phyloP scores from a whole-genome alignment of 2,113 vertebrate genomes.

The Nesospiza acunhae region DNA sequence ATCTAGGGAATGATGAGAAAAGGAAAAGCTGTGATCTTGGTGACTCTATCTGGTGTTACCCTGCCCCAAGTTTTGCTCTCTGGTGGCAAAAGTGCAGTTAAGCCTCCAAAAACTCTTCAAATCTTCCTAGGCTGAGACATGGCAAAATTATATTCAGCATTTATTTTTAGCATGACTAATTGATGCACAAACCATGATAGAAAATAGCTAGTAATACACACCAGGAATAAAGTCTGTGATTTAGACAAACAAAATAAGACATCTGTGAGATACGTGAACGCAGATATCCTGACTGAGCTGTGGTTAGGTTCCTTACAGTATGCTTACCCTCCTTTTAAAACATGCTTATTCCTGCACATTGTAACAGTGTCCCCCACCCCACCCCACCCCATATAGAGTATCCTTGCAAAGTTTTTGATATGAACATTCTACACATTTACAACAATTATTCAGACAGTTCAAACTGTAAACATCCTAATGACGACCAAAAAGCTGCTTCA shows the following conservation, averaged over 20 bases:
- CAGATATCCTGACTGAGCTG: slow-evolving; percentile 50
- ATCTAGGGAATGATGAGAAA: not conserved
- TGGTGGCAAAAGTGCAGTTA: not conserved
- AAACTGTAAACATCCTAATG: slow-evolving; percentile 43
- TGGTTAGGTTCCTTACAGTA: slow-evolving; percentile 59
- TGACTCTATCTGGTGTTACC: not conserved
- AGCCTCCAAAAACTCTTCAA: not conserved
- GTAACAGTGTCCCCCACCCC: slow-evolving; percentile 48
- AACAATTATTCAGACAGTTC: slow-evolving; percentile 52
- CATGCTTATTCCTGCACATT: slow-evolving; percentile 66
- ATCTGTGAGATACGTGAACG: slow-evolving; percentile 61
- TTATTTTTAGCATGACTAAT: slow-evolving; percentile 72
- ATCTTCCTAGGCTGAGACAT: not conserved
- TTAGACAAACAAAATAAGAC: slow-evolving; percentile 54
- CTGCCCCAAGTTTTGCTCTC: not conserved
- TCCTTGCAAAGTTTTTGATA: slow-evolving; percentile 69
- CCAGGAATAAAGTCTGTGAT: slow-evolving; percentile 60
- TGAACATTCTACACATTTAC: slow-evolving; percentile 74
- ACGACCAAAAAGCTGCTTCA: slow-evolving; percentile 20
- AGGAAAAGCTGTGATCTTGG: not conserved
- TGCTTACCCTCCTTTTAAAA: slow-evolving; percentile 46
- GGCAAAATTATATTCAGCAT: slow-evolving; percentile 75
- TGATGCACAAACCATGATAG: slow-evolving; percentile 60
- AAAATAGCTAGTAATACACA: slow-evolving; percentile 62
- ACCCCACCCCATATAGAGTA: slow-evolving; percentile 66